Evolutionary conservation across 2,113 vertebrate species (phyloP), one percentile per base, ranked within the genome.

Genomic region (Laterallus jamaicensis): DNA sequence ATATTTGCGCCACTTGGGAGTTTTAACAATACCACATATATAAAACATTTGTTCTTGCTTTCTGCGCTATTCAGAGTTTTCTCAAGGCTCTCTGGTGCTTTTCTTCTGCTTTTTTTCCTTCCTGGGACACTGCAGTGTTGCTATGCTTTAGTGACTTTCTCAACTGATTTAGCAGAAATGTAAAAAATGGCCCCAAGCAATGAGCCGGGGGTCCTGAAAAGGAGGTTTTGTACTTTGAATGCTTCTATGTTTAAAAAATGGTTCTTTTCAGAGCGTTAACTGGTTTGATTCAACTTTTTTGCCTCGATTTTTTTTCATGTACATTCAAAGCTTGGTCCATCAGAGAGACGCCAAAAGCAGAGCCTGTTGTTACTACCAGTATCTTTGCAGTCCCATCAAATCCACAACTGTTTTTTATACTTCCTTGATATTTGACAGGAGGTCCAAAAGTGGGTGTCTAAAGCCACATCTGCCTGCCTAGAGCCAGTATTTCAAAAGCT

Each of bases 11-110:
- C 42, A 4, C 86, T 92, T 64, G 93, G 85, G 94, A 88, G 35
- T 93, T 95, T 77, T 78, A 96, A 97, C 93, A 93, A 95, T 96
- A 94, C 79, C 76, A 83, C 79, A 78, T 74, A 96, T 96, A 96
- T 74, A 92, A 96, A 96, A 95, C 73, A 92, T 95, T 96, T 93
- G 75, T 78, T 96, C 82, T 86, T 93, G 52, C 79, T 96, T 95
- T 96, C 94, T 93, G 79, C 15, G 7, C 86, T 83, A 63, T 90
- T 94, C 92, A 86, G 83, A 81, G 52, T 81, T 93, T 96, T 95
- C 92, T 95, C 85, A 86, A 95, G 87, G 31, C 62, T 68, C n/a
- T 91, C 62, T 62, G 39, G 74, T 40, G 19, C 21, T 59, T 68
- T 52, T 52, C 22, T 52, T 52, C 12, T 52, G 22, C 24, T 54